These are phyloP conservation scores for Dascillus cervinus DNA, from an alignment of 2,888 invertebrate genomes.

Conservation along the genomic window DNA sequence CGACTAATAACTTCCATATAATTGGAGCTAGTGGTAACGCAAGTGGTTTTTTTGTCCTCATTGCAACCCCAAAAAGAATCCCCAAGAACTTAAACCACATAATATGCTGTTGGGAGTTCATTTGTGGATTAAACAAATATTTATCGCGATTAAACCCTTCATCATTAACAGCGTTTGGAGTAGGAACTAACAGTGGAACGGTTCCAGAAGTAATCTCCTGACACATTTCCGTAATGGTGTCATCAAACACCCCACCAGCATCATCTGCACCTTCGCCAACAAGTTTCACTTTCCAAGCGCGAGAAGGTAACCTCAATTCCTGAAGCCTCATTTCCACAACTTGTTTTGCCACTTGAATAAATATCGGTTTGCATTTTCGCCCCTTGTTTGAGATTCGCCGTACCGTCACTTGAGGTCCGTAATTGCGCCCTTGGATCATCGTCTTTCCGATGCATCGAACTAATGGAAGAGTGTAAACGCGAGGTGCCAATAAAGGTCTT, in stretches of 20 bases:
- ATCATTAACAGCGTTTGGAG: constrained; percentile 55
- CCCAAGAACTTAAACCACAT: constrained; percentile 54
- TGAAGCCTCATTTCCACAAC: constrained; percentile 51
- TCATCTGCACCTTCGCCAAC: constrained; percentile 62
- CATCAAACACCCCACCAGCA: constrained; percentile 62
- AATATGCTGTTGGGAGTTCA: constrained; percentile 48
- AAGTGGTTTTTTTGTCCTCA: constrained; percentile 58
- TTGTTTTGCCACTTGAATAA: constrained; percentile 55
- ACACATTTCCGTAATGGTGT: constrained; percentile 62
- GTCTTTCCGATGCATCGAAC: constrained; percentile 56
- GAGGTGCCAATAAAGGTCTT: constrained; percentile 48
- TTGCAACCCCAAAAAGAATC: constrained; percentile 55
- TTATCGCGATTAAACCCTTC: constrained; percentile 55
- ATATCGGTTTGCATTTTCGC: constrained; percentile 51
- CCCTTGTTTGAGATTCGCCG: constrained; percentile 51
- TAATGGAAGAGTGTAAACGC: constrained; percentile 56
- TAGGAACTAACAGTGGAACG: constrained; percentile 52
- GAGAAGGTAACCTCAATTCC: constrained; percentile 52
- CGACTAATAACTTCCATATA: constrained; percentile 56
- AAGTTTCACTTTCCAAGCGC: constrained; percentile 60
- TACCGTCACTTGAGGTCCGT: constrained; percentile 58
- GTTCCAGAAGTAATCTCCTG: constrained; percentile 52
- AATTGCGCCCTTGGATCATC: constrained; percentile 59
- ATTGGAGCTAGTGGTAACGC: constrained; percentile 54
- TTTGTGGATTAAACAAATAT: constrained; percentile 52